Evolutionary conservation across 2,888 invertebrate genomes (phyloP).

Genomic region (Microdon myrmicae): DNA sequence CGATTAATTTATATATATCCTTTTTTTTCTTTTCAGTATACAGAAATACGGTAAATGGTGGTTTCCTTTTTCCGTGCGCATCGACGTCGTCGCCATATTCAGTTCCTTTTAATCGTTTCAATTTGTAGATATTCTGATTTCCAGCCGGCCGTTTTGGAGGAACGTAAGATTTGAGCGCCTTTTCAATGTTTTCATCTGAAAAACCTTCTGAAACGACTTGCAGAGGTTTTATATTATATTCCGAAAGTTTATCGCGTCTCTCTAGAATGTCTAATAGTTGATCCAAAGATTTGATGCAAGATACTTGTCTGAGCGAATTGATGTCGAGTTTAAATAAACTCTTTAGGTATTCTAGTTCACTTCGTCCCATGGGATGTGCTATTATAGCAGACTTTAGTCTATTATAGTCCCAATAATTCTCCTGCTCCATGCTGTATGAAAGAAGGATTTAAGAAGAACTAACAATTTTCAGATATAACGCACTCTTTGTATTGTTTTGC

Average conservation of each 20-base stretch:
- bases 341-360: slow-evolving; percentile 56
- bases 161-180: slow-evolving; percentile 53
- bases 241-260: slow-evolving; percentile 56
- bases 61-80: neutral
- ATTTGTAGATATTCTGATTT: slow-evolving; percentile 11
- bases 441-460: neutral
- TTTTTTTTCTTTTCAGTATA: slow-evolving; percentile 58
- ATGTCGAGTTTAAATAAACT: slow-evolving; percentile 55
- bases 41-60: slow-evolving; percentile 2
- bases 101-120: neutral
- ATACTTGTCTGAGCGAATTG: slow-evolving; percentile 56
- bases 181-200: slow-evolving; percentile 41
- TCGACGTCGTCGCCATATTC: no score
- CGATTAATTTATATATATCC: slow-evolving; percentile 59
- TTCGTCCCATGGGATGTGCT: neutral
- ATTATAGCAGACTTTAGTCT: slow-evolving; percentile 56
- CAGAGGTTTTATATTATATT: slow-evolving; percentile 57
- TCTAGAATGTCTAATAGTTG: slow-evolving; percentile 61
- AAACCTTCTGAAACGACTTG: slow-evolving; percentile 46
- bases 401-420: slow-evolving; percentile 56
- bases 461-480: neutral
- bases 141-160: slow-evolving; percentile 14
- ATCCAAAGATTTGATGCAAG: slow-evolving; percentile 54
- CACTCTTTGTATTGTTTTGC: no score
- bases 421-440: neutral